Evolutionary conservation across 2,797 vertebrate species (phyloP).

Genomic region (Chelmon rostratus): DNA sequence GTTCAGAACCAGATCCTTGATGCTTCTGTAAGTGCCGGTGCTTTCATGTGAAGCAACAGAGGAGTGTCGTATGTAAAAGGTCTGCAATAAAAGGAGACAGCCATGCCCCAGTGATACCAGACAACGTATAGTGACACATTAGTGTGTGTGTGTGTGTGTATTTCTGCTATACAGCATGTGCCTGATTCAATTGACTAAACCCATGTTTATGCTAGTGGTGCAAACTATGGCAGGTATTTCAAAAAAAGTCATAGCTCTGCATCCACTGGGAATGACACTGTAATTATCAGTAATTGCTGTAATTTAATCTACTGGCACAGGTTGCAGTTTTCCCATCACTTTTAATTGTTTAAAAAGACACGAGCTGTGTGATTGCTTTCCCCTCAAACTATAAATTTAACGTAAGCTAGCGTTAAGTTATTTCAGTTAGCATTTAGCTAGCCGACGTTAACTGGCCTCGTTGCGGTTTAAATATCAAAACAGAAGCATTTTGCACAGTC

Average conservation of each 20-base stretch:
- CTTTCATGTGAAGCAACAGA: not conserved
- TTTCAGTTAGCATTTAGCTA: slow-evolving; percentile 39
- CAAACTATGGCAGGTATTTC: not conserved
- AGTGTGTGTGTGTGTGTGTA: too few relatives aligned
- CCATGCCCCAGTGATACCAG: not conserved
- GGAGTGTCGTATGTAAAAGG: not conserved
- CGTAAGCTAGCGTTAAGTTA: slow-evolving; percentile 10
- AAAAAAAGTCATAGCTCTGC: not conserved
- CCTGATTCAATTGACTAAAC: not conserved
- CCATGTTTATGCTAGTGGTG: not conserved
- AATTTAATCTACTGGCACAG: too few relatives aligned
- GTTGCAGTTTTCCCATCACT: fast-evolving
- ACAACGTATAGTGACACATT: not conserved
- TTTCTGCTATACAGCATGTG: not conserved
- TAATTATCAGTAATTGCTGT: not conserved
- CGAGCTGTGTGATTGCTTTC: not conserved
- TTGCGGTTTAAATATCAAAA: not conserved
- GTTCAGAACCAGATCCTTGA: too few relatives aligned
- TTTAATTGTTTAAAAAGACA: not conserved
- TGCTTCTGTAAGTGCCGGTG: not conserved
- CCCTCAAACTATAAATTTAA: not conserved
- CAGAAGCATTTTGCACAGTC: not conserved
- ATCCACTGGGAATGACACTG: too few relatives aligned
- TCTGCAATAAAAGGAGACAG: not conserved
- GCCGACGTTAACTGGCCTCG: not conserved